phyloP scores from a whole-genome alignment of 2,888 invertebrate genomes.

The Ceratothoa steindachneri region DNA sequence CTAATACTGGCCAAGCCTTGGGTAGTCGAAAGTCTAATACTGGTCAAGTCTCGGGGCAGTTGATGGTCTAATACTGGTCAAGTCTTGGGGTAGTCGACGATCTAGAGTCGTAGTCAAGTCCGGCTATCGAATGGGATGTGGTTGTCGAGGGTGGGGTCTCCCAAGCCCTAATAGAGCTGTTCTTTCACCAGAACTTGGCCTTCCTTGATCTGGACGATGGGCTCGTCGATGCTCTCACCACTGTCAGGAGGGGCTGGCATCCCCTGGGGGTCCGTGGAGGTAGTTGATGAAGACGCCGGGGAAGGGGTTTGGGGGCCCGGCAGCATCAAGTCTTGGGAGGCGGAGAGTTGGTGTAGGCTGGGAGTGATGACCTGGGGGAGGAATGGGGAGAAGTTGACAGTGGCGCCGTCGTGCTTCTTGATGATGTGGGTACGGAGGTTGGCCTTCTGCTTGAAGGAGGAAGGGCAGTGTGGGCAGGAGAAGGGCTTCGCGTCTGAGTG shows the following conservation, averaged over 20 bases:
- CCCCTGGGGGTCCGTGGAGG: too few relatives aligned
- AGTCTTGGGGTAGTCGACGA: too few relatives aligned
- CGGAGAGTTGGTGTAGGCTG: neutral
- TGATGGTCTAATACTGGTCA: too few relatives aligned
- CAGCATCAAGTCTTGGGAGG: neutral
- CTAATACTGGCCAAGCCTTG: too few relatives aligned
- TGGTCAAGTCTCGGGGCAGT: too few relatives aligned
- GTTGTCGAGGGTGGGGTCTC: too few relatives aligned
- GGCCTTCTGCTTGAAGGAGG: conserved; percentile 41
- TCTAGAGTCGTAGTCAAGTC: too few relatives aligned
- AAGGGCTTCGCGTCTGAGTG: conserved; percentile 40
- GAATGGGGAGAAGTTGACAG: neutral
- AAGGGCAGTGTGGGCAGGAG: conserved; percentile 39
- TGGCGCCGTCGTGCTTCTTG: conserved; percentile 33
- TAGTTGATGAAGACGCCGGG: neutral
- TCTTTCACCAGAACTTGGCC: neutral
- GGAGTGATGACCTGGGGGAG: neutral
- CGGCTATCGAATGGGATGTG: too few relatives aligned
- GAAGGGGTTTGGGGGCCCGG: neutral
- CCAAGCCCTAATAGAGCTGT: neutral
- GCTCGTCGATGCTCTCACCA: conserved; percentile 27
- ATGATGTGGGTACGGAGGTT: conserved; percentile 44
- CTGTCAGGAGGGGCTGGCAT: neutral
- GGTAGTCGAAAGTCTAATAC: too few relatives aligned
- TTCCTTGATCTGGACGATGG: conserved; percentile 46